Evolutionary conservation across 2,113 vertebrate genomes (phyloP).

Genomic region (Macaca fascicularis): DNA sequence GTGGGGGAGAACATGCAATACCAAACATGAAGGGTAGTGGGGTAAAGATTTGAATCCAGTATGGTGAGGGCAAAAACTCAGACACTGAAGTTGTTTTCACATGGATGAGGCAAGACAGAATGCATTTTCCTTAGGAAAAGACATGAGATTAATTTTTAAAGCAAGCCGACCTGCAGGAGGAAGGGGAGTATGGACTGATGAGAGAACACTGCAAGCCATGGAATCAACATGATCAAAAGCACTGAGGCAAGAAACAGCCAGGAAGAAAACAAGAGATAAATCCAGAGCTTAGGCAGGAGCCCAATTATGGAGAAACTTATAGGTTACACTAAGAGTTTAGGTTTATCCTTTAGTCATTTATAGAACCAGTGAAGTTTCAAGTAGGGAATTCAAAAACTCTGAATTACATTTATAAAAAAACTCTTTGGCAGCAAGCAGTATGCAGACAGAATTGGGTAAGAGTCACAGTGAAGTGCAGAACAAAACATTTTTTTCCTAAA

Average conservation of each 20-base stretch:
- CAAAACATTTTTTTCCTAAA: conserved; percentile 3
- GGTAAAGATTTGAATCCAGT: background rate
- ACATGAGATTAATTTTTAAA: background rate
- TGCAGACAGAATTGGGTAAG: background rate
- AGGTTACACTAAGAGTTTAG: background rate
- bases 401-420: background rate
- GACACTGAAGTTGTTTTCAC: background rate
- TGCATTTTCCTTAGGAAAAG: background rate
- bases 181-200: too few relatives aligned
- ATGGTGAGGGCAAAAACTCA: background rate
- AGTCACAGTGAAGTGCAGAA: background rate
- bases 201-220: background rate
- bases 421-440: background rate
- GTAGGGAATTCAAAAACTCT: background rate
- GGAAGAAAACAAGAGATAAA: background rate
- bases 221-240: background rate
- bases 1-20: background rate
- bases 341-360: conserved; percentile 4
- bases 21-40: accelerated
- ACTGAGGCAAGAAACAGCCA: conserved; percentile 22
- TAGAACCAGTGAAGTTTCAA: conserved; percentile 15
- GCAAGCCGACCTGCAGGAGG: background rate
- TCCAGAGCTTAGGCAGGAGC: background rate
- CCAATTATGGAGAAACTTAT: background rate
- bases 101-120: background rate